Evolutionary conservation across 2,113 vertebrate genomes (phyloP), one percentile per base, ranked within the genome.

Genomic region (Crotalus tigris): DNA sequence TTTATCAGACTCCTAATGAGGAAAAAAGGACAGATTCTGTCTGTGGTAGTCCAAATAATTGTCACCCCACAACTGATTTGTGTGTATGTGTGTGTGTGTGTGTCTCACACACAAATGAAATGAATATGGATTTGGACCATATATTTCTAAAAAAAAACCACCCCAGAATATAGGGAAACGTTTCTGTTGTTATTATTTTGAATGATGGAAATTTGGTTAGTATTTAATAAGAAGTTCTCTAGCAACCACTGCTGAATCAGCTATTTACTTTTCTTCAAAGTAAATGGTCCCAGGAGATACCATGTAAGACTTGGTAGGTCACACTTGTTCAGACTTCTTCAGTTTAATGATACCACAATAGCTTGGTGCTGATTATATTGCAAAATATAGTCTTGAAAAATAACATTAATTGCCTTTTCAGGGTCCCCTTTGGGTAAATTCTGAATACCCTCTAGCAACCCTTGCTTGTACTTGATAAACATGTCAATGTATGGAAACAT

Each of bases 331-430:
- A 49, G 94, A 61, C 93, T 96, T 95, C 95, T 81, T 94, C 75
- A 93, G 57, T 64, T n/a, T 89, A 95, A 86, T 91, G 94, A 94
- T 94, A 90, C 94, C 58, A 89, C 95, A 88, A 93, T 94, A 95
- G 96, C 11, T 81, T 81, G 75, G 75, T 44, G 95, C 51, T 92
- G 92, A 93, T 17, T 75, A 33, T 1, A 54, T 58, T 86, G 87
- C 96, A 88, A 91, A 95, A 93, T 92, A n/a, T 92, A 95, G 23
- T 26, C 33, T 39, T 89, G 55, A 9, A 58, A 89, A 89, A 89
- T 89, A 89, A 55, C 57, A 89, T 89, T 59, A 89, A 89, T 81
- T 89, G 88, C 33, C 88, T 89, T 89, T 89, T 59, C 46, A 89
- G 90, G 59, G 85, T 94, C 0, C 6, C 92, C 46, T 75, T 49